These are phyloP conservation scores for Gymnoscopelus microlampas DNA, from an alignment of 2,797 vertebrate genomes.

Conservation along the genomic window DNA sequence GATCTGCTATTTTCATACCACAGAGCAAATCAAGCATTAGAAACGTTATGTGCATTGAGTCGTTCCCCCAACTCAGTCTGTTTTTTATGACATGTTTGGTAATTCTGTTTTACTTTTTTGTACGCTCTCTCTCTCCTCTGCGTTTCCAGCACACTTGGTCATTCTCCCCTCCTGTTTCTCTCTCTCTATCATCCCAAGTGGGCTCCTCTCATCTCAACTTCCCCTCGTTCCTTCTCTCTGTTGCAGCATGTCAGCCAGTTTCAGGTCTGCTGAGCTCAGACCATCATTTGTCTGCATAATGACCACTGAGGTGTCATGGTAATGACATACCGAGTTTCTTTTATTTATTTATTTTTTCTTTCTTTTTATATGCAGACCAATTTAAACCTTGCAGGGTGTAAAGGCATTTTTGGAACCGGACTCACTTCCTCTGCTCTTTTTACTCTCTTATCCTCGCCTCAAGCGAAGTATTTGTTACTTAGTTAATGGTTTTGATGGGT, in stretches of 20 bases:
- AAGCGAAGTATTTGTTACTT: no score
- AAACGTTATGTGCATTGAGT: no score
- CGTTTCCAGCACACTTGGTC: background rate
- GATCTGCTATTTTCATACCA: no score
- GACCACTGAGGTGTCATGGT: constrained; percentile 58
- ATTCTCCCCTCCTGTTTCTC: background rate
- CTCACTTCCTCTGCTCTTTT: background rate
- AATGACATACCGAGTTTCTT: constrained; percentile 60
- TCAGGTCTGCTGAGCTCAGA: constrained; percentile 33
- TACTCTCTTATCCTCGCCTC: no score
- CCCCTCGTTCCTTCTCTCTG: constrained; percentile 41
- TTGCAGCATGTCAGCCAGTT: constrained; percentile 47
- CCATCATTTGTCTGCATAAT: constrained; percentile 67
- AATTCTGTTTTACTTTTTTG: background rate
- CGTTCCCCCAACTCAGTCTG: background rate
- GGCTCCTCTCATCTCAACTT: background rate
- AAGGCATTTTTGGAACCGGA: constrained; percentile 21
- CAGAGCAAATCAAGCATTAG: no score
- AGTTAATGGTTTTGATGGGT: no score
- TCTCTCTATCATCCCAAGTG: constrained; percentile 5
- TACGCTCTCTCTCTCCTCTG: background rate
- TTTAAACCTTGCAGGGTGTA: constrained; percentile 47
- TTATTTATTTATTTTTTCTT: no score
- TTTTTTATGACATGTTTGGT: background rate
- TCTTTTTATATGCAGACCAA: constrained; percentile 52